Conservation (phyloP, 2,888 invertebrate species). For the Brenthis hecate region DNA sequence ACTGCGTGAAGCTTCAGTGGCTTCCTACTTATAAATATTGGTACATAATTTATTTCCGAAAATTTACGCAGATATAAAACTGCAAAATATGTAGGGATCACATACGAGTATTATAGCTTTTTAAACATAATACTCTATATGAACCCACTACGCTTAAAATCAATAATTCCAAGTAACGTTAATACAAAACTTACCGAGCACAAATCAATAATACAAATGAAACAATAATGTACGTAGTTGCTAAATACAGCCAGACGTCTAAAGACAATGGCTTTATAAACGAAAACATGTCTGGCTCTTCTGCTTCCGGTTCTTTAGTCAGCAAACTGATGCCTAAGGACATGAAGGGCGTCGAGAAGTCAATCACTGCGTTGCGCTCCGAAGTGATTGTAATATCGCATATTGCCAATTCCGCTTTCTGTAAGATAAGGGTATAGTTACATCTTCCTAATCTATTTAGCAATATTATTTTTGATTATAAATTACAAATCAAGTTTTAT, state of each 20-base stretch:
- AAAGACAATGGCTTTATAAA: conserved; percentile 92
- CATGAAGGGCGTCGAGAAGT: conserved; percentile 98
- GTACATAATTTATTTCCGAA: too few relatives aligned
- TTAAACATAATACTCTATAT: too few relatives aligned
- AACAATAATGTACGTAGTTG: conserved; percentile 91
- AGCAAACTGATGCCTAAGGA: conserved; percentile 94
- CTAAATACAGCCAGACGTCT: conserved; percentile 94
- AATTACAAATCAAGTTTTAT: too few relatives aligned
- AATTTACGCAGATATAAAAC: too few relatives aligned
- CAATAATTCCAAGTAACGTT: too few relatives aligned
- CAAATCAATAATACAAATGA: conserved; percentile 91
- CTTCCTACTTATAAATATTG: too few relatives aligned
- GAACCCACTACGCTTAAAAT: too few relatives aligned
- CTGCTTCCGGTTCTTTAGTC: conserved; percentile 88
- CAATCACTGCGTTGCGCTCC: conserved; percentile 91
- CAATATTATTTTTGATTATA: too few relatives aligned
- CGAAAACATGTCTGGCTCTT: conserved; percentile 92
- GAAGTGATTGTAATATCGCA: conserved; percentile 97
- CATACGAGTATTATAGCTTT: too few relatives aligned
- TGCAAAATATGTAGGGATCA: too few relatives aligned
- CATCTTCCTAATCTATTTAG: too few relatives aligned
- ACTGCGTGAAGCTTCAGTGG: too few relatives aligned
- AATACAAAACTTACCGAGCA: conserved; percentile 82
- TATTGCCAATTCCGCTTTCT: conserved; percentile 96
- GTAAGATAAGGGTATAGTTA: conserved; percentile 46